phyloP scores from a whole-genome alignment of 2,797 vertebrate genomes.

The Xiphorhynchus erythropygius region DNA sequence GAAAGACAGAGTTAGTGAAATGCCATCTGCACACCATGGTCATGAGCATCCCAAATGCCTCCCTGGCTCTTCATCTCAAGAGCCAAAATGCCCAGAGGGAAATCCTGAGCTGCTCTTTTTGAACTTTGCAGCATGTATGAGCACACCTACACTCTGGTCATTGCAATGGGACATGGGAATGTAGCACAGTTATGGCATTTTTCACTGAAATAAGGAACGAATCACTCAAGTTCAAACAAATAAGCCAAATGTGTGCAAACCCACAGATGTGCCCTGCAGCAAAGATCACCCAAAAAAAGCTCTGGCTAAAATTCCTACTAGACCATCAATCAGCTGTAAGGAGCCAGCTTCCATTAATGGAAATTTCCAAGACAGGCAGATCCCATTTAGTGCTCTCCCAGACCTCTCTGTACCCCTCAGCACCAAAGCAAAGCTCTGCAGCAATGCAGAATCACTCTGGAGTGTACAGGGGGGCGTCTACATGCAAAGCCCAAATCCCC shows the following conservation, averaged over 20 bases:
- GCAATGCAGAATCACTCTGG: not conserved
- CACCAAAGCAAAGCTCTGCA: not conserved
- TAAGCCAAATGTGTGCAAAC: not conserved
- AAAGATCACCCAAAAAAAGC: not conserved
- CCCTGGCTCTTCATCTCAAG: not conserved
- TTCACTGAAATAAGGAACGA: not conserved
- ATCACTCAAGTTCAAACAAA: not conserved
- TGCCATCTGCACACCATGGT: not conserved
- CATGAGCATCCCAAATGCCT: not conserved
- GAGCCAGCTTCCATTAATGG: not conserved
- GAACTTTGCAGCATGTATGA: not conserved
- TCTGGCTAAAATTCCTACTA: not conserved
- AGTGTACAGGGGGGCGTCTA: fast-evolving
- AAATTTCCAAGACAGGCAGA: not conserved
- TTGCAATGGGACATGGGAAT: fast-evolving
- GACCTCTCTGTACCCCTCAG: not conserved
- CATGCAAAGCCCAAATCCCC: not conserved
- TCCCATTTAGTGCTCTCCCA: not conserved
- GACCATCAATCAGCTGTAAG: not conserved
- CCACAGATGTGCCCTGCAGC: not conserved
- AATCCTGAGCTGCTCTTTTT: not conserved
- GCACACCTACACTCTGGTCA: fast-evolving
- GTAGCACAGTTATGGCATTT: fast-evolving
- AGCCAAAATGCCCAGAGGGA: not conserved
- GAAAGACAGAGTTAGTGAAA: constrained; percentile 39